phyloP scores from a whole-genome alignment of 2,113 vertebrate species.

The Perccottus glenii region DNA sequence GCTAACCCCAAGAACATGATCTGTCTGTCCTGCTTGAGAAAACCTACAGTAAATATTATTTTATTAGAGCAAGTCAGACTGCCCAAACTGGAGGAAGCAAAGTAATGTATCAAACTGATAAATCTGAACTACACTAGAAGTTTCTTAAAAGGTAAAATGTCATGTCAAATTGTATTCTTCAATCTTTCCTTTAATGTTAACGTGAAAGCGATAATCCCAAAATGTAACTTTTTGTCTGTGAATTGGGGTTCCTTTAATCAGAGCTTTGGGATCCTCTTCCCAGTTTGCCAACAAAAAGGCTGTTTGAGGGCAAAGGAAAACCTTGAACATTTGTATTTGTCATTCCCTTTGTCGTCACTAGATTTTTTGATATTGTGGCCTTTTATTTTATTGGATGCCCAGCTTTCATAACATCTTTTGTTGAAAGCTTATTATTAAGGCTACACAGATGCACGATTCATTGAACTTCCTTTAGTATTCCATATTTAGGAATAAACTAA shows the following conservation, averaged over 20 bases:
- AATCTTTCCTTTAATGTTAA: background rate
- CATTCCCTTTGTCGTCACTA: background rate
- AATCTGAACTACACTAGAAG: too few relatives aligned
- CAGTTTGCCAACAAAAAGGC: background rate
- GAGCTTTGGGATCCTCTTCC: background rate
- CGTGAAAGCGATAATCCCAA: background rate
- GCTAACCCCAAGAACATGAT: too few relatives aligned
- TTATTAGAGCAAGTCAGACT: too few relatives aligned
- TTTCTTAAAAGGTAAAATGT: too few relatives aligned
- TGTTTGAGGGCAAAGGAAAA: background rate
- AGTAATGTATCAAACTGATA: too few relatives aligned
- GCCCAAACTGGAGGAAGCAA: too few relatives aligned
- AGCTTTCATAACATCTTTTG: background rate
- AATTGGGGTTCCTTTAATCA: background rate
- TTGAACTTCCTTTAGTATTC: background rate
- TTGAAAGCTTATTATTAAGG: background rate
- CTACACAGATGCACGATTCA: background rate
- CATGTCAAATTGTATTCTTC: too few relatives aligned
- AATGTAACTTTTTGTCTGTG: background rate
- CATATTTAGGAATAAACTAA: conserved; percentile 4
- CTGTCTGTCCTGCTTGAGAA: too few relatives aligned
- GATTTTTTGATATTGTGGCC: background rate
- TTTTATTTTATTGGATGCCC: background rate
- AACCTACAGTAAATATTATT: too few relatives aligned
- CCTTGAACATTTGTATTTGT: background rate